These are phyloP conservation scores for Drosophila cardini DNA, from an alignment of 1,140 invertebrate species.

Conservation along the genomic window DNA sequence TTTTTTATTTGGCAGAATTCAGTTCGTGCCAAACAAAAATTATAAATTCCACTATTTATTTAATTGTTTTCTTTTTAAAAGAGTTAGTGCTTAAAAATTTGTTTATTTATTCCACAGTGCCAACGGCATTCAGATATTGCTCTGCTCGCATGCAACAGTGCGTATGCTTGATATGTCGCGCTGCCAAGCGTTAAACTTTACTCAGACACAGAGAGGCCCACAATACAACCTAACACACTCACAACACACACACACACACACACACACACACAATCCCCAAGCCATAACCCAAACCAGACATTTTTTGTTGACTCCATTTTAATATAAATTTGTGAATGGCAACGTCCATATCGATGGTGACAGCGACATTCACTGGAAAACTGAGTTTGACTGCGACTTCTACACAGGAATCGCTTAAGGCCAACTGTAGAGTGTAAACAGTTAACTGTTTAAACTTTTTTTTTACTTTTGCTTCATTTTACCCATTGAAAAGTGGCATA, in stretches of 20 bases:
- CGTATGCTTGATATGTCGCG: constrained; percentile 64
- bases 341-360: constrained; percentile 38
- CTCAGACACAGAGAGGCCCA: not conserved
- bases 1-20: no score
- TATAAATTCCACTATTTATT: no score
- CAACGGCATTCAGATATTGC: not conserved
- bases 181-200: constrained; percentile 45
- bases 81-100: no score
- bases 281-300: no score
- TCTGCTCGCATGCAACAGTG: constrained; percentile 57
- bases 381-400: not conserved
- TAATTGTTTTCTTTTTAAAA: no score
- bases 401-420: constrained; percentile 19
- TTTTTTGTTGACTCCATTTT: no score
- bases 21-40: no score
- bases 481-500: constrained; percentile 35
- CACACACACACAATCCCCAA: no score
- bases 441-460: constrained; percentile 76
- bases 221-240: not conserved
- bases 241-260: no score
- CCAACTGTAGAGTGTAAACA: constrained; percentile 33
- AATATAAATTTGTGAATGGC: constrained; percentile 29
- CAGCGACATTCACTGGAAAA: not conserved
- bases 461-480: constrained; percentile 67
- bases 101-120: not conserved